A percentile compares a stretch with the other conserved stretches of the same genome.
Evolutionary conservation across 2,797 vertebrate species (phyloP).

Genomic region (Bovichtus diacanthus): DNA sequence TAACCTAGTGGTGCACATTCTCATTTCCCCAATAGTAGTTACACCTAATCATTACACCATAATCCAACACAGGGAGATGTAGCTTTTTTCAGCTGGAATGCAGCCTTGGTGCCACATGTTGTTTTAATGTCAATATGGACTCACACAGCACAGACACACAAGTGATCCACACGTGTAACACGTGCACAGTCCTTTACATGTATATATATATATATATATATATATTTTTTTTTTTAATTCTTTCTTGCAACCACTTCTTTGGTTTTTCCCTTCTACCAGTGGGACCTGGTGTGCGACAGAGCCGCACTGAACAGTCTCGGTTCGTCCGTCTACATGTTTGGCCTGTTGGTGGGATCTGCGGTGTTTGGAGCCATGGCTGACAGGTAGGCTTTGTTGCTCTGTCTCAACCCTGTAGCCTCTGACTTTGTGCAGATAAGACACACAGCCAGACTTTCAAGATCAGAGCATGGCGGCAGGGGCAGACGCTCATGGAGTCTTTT

Average conservation of each 20-base stretch:
- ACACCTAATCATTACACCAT: neutral
- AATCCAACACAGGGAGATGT: neutral
- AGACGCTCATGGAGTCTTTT: neutral
- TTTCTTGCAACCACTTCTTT: neutral
- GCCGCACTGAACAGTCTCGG: slow-evolving; percentile 77
- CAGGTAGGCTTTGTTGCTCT: slow-evolving; percentile 64
- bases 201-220: too few species aligned
- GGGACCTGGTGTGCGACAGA: slow-evolving; percentile 83
- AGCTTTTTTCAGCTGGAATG: neutral
- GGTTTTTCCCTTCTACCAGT: slow-evolving; percentile 57
- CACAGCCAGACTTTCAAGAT: neutral
- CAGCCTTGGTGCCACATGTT: neutral
- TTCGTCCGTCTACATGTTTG: slow-evolving; percentile 84
- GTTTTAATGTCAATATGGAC: neutral
- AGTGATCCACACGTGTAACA: too few species aligned
- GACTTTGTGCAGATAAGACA: neutral
- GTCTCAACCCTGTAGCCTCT: neutral
- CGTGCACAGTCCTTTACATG: too few species aligned
- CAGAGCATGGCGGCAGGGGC: neutral
- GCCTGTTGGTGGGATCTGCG: slow-evolving; percentile 80
- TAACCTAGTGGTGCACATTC: neutral
- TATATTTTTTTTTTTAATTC: too few species aligned
- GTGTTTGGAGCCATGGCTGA: slow-evolving; percentile 84
- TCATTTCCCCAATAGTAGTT: neutral
- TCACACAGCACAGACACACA: neutral